phyloP scores from a whole-genome alignment of 2,113 vertebrate genomes.

The Melanotaenia duboulayi region DNA sequence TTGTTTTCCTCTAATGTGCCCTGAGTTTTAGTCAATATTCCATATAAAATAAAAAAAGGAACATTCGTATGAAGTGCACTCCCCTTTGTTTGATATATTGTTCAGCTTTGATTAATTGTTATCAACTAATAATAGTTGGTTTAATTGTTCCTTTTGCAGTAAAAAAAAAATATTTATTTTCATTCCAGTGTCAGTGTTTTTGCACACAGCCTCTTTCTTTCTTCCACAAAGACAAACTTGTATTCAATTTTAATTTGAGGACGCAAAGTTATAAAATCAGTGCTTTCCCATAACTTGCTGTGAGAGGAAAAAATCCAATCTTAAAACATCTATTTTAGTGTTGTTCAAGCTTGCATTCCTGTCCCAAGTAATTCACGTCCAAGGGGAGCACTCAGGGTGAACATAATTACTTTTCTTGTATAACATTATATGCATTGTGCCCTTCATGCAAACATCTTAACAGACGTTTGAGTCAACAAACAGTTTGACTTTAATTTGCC shows the following conservation, averaged over 20 bases:
- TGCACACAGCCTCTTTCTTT: not conserved
- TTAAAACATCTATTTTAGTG: slow-evolving; percentile 53
- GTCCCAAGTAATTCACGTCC: slow-evolving; percentile 65
- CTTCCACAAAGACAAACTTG: not conserved
- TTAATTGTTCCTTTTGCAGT: too few relatives aligned
- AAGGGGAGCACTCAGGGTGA: slow-evolving; percentile 48
- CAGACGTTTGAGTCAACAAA: not conserved
- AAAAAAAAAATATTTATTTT: too few relatives aligned
- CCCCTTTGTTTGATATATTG: too few relatives aligned
- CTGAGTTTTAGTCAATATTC: too few relatives aligned
- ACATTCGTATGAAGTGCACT: too few relatives aligned
- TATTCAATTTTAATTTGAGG: not conserved
- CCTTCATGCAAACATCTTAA: slow-evolving; percentile 40
- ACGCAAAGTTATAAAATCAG: not conserved
- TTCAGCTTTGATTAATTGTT: too few relatives aligned
- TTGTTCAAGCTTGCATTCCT: slow-evolving; percentile 43
- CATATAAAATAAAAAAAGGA: too few relatives aligned
- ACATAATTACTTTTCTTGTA: slow-evolving; percentile 64
- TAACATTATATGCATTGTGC: slow-evolving; percentile 30
- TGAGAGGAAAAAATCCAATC: not conserved
- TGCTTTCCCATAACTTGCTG: too few relatives aligned
- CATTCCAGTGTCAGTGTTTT: too few relatives aligned
- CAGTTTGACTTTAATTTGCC: slow-evolving; percentile 49
- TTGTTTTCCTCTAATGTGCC: too few relatives aligned
- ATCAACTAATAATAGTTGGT: too few relatives aligned